Evolutionary conservation across 2,888 invertebrate species (phyloP).

Genomic region (Trachelus tabidus): DNA sequence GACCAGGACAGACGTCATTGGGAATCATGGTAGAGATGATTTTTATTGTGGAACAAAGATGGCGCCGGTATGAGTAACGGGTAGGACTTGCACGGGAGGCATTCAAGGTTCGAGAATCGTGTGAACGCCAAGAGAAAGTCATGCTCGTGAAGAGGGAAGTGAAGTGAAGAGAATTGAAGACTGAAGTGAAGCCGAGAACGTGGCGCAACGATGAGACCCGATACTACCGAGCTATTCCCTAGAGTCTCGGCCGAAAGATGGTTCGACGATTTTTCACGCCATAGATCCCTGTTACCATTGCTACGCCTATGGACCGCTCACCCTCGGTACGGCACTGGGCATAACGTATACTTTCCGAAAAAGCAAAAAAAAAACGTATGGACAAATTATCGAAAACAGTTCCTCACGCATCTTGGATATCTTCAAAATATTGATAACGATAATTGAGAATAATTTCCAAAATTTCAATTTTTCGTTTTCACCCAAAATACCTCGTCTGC

Average conservation of each 20-base stretch:
- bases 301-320: neutral
- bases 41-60: no score
- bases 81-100: neutral
- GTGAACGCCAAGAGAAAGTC: conserved; percentile 4
- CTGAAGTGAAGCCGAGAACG: neutral
- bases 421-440: no score
- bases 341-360: no score
- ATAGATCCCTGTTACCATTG: neutral
- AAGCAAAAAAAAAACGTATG: no score
- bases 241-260: neutral
- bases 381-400: no score
- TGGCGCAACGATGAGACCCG: neutral
- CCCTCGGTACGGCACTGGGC: neutral
- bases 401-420: no score
- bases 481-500: no score
- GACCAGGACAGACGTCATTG: no score
- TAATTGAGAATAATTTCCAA: no score
- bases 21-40: no score
- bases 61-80: neutral
- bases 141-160: neutral
- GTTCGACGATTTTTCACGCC: neutral
- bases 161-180: neutral
- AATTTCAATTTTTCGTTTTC: no score
- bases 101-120: neutral
- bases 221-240: neutral